Percentiles rank a stretch among this genome's conserved stretches.
These are phyloP conservation scores for Aurelia aurita DNA, from an alignment of 30 jellyfish, hydroid and myxozoan genomes.

Conservation along the genomic window DNA sequence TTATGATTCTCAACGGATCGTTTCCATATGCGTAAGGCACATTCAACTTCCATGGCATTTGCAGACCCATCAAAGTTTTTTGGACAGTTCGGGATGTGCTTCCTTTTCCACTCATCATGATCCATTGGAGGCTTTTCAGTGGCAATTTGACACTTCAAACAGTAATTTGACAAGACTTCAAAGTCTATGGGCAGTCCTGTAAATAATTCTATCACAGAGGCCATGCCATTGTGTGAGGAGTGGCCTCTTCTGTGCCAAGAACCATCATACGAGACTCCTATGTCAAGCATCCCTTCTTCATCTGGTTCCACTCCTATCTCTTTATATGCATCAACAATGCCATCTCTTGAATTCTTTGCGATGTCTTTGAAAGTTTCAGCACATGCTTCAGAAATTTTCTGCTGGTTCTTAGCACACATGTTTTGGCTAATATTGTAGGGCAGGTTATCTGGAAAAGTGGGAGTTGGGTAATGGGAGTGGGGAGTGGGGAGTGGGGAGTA, in stretches of 20 bases:
- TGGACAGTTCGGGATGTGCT: slow-evolving; percentile 5
- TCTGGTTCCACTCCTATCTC: slow-evolving; percentile 25
- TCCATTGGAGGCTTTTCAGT: slow-evolving; percentile 2
- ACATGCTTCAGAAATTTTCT: slow-evolving; percentile 4
- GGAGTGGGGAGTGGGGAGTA: no score
- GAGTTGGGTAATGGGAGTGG: no score
- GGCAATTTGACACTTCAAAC: slow-evolving; percentile 15
- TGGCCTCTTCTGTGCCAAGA: slow-evolving; percentile 65
- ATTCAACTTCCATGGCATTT: slow-evolving; percentile 54
- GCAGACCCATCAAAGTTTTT: slow-evolving; percentile 28
- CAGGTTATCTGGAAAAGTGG: no score
- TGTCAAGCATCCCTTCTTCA: no score
- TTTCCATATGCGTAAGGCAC: slow-evolving; percentile 50
- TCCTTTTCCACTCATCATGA: slow-evolving; percentile 19
- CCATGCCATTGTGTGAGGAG: no score
- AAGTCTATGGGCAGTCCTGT: slow-evolving; percentile 65
- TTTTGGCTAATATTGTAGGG: slow-evolving; percentile 26
- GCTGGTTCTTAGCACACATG: slow-evolving; percentile 3
- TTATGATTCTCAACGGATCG: slow-evolving; percentile 10
- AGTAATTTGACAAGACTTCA: slow-evolving; percentile 34
- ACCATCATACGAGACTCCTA: slow-evolving; percentile 57
- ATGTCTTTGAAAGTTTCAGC: not conserved
- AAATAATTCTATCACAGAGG: slow-evolving; percentile 43
- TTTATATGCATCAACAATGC: slow-evolving; percentile 1
- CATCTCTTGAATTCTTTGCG: slow-evolving; percentile 12